Evolutionary conservation across 2,888 invertebrate species (phyloP), one percentile per base, ranked within the genome.

Genomic region (Dasypolia templi): DNA sequence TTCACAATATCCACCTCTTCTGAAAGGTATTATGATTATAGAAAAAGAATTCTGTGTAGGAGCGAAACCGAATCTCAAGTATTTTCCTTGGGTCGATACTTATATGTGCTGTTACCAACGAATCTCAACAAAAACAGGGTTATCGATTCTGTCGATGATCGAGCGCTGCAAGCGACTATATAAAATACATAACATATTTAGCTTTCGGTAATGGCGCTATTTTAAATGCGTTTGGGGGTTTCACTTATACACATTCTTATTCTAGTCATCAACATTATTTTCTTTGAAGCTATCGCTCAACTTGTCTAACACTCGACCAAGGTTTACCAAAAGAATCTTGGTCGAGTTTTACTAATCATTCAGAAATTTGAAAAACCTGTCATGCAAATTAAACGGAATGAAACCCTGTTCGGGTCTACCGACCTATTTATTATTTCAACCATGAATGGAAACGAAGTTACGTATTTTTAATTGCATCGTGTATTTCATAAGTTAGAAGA

Each of bases 1-100:
- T 96, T 96, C 90, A 95, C 95, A 90, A 95, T 96, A 89, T 96
- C 96, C 92, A 95, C 96, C 91, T 96, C 96, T 92, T 90, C 94
- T 93, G 96, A 96, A 93, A 96, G 96, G 96, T 95, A 89, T 77
- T 39, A 67, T 51, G 14, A 35, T n/a, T 26, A 11, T 81, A 59
- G 56, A 58, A 44, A 58, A 51, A 58, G 56, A 58, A 51, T 39
- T 58, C 0, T 35, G n/a, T 39, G n/a, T 44, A 44, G 42, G n/a
- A 80, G 49, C 42, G 56, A 74, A 49, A 44, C 56, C 4, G 32
- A 22, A 1, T 63, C 29, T 39, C 17, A 11, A 22, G 11, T 32
- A 56, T 1, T 56, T 56, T 32, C 11, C 3, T 56, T 9, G 5
- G n/a, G 12, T 12, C 4, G 51, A 51, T 51, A n/a, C n/a, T 22